Conservation (phyloP, 1,140 invertebrate species). For the Drepana arcuata region DNA sequence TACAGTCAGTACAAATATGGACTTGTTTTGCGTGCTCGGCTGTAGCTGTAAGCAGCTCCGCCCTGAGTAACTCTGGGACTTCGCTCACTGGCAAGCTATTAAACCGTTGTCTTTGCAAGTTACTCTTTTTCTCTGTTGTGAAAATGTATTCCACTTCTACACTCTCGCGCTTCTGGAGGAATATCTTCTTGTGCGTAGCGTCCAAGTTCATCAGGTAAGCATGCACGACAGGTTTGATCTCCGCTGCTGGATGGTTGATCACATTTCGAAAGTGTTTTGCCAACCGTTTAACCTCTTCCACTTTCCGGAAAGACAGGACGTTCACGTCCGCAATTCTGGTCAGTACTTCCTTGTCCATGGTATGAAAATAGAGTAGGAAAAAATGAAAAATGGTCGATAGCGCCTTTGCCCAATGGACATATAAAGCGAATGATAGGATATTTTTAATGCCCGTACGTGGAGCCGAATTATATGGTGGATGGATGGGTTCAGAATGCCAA, state of each 20-base stretch:
- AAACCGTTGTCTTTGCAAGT: slow-evolving; percentile 50
- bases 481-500: slow-evolving; percentile 13
- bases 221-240: slow-evolving; percentile 25
- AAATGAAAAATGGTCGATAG: neutral
- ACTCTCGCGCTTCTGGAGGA: slow-evolving; percentile 37
- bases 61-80: slow-evolving; percentile 54
- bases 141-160: slow-evolving; percentile 63
- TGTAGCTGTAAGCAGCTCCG: slow-evolving; percentile 30
- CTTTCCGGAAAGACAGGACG: slow-evolving; percentile 47
- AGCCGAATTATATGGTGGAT: too few species aligned
- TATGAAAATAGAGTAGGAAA: slow-evolving; percentile 5
- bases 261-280: slow-evolving; percentile 46
- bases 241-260: slow-evolving; percentile 42
- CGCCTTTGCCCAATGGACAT: too few species aligned
- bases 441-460: slow-evolving; percentile 39
- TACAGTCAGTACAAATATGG: slow-evolving; percentile 59
- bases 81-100: slow-evolving; percentile 60
- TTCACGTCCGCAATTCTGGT: slow-evolving; percentile 35
- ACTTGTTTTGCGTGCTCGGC: slow-evolving; percentile 48
- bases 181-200: slow-evolving; percentile 44
- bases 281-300: slow-evolving; percentile 47
- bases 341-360: slow-evolving; percentile 26
- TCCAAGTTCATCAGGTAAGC: slow-evolving; percentile 42
- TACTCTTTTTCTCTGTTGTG: slow-evolving; percentile 60
- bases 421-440: neutral